Percentiles rank a stretch among this genome's conserved stretches.
Conservation (phyloP, 2,113 vertebrate species). For the Epinephelus fuscoguttatus region DNA sequence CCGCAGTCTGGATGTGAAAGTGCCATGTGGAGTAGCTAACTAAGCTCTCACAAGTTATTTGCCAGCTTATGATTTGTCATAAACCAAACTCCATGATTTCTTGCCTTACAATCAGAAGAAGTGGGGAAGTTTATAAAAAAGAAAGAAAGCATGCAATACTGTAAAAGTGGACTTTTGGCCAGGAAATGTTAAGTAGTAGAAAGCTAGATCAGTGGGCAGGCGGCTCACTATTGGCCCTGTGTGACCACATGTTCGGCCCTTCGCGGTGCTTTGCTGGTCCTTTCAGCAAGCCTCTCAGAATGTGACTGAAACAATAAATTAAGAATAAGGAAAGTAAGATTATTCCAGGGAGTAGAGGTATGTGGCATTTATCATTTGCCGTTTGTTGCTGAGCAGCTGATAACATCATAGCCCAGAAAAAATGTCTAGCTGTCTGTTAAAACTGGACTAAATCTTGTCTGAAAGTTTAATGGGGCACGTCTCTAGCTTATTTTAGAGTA, state of each 20-base stretch:
- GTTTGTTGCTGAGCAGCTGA: too few species aligned
- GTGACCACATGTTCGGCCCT: neutral
- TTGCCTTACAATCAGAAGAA: neutral
- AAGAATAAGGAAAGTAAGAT: neutral
- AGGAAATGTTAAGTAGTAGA: neutral
- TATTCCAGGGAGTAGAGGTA: neutral
- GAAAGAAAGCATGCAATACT: neutral
- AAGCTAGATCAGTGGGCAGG: neutral
- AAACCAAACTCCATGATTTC: neutral
- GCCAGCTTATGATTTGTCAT: neutral
- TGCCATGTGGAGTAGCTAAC: neutral
- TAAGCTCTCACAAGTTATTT: neutral
- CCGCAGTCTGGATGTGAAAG: neutral
- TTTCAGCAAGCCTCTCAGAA: neutral
- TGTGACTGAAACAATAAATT: neutral
- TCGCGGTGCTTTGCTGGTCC: neutral
- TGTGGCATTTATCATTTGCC: neutral
- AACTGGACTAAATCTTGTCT: too few species aligned
- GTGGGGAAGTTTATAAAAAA: neutral
- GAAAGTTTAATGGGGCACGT: too few species aligned
- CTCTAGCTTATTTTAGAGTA: too few species aligned
- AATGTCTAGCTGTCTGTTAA: too few species aligned
- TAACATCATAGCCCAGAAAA: too few species aligned
- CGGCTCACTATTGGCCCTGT: neutral
- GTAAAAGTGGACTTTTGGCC: neutral